These are phyloP conservation scores for Drosophila conformis DNA, from an alignment of 2,888 invertebrate genomes.

Conservation along the genomic window DNA sequence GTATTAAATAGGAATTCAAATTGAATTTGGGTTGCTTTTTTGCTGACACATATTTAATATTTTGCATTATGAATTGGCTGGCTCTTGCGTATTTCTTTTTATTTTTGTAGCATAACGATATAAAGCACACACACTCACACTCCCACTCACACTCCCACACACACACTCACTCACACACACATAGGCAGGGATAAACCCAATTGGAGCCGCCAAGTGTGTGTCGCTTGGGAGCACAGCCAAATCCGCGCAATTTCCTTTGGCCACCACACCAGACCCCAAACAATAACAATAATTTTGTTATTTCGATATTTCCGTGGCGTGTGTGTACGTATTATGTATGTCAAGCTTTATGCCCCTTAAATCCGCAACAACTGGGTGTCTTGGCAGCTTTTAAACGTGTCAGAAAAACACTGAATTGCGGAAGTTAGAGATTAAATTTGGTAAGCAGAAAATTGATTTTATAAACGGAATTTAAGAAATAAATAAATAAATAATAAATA, in stretches of 20 bases:
- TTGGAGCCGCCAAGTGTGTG: conserved; percentile 48
- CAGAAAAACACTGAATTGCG: neutral
- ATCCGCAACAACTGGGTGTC: neutral
- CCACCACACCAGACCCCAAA: conserved; percentile 39
- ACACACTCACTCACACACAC: conserved; percentile 11
- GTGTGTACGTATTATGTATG: conserved; percentile 24
- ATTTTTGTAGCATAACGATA: conserved; percentile 33
- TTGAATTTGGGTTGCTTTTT: conserved; percentile 40
- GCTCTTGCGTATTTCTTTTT: conserved; percentile 20
- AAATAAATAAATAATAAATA: neutral
- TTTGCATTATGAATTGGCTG: conserved; percentile 57
- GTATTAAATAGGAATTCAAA: conserved; percentile 13
- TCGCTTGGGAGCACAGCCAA: conserved; percentile 62
- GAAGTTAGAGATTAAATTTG: neutral
- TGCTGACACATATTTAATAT: conserved; percentile 53
- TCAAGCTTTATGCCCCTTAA: conserved; percentile 29
- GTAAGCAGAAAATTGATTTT: neutral
- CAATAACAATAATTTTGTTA: conserved; percentile 81
- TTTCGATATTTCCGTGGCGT: conserved; percentile 72
- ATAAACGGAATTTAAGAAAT: neutral
- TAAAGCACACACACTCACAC: conserved; percentile 29
- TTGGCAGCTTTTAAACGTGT: accelerated
- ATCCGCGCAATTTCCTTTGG: conserved; percentile 67
- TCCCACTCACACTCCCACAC: neutral
- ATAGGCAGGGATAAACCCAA: conserved; percentile 10